phyloP scores from a whole-genome alignment of 1,140 invertebrate genomes.

The Globodera rostochiensis region DNA sequence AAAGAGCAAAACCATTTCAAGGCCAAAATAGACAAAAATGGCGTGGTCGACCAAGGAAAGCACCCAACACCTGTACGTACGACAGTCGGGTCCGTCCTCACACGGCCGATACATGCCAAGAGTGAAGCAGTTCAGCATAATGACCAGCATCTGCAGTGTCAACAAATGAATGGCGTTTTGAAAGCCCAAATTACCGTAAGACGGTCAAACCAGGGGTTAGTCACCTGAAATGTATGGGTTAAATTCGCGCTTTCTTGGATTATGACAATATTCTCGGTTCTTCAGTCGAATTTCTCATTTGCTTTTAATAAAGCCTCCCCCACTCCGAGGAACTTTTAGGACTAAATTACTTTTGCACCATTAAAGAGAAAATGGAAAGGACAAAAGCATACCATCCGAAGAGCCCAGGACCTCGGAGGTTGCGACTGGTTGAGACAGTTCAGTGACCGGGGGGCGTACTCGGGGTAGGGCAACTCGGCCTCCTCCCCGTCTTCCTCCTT shows the following conservation, averaged over 20 bases:
- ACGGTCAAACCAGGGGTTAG: constrained; percentile 98
- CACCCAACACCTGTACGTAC: constrained; percentile 86
- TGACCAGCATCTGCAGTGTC: constrained; percentile 80
- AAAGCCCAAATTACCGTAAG: constrained; percentile 71
- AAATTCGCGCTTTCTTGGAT: background rate
- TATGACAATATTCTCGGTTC: background rate
- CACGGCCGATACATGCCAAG: constrained; percentile 99
- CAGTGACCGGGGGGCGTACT: constrained; percentile 66
- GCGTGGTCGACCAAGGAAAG: constrained; percentile 93
- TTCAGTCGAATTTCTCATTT: no score
- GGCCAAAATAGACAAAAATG: constrained; percentile 77
- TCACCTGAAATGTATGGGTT: constrained; percentile 68
- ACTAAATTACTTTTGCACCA: no score
- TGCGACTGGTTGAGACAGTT: constrained; percentile 84
- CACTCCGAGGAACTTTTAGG: no score
- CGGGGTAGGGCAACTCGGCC: constrained; percentile 54
- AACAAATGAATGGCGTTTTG: background rate
- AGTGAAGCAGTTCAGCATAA: constrained; percentile 95
- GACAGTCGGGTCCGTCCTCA: constrained; percentile 79
- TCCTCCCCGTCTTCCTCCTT: constrained; percentile 33
- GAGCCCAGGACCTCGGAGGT: constrained; percentile 83
- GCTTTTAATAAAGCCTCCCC: no score
- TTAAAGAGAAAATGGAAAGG: no score
- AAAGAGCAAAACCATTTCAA: constrained; percentile 23
- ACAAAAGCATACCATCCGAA: constrained; percentile 70